These are phyloP conservation scores for Mesorhabditis sp. DNA, from an alignment of 2,888 invertebrate genomes.

Conservation along the genomic window DNA sequence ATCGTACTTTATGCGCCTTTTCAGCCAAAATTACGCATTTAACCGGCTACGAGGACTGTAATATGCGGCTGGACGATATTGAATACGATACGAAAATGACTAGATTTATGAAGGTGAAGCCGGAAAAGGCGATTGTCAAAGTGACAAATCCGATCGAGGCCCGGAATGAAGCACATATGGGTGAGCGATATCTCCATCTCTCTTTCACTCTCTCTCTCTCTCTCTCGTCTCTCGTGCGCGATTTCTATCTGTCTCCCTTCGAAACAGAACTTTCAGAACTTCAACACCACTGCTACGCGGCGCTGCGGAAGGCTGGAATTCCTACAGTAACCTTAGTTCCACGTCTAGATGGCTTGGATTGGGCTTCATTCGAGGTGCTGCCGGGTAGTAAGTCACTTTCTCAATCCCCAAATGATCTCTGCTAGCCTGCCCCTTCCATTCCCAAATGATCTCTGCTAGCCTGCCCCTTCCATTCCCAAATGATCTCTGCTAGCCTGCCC, in stretches of 20 bases:
- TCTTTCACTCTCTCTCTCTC: neutral
- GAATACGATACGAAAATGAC: neutral
- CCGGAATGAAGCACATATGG: neutral
- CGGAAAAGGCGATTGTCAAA: neutral
- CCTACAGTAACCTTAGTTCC: neutral
- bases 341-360: neutral
- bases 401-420: too few relatives aligned
- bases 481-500: too few relatives aligned
- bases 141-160: neutral
- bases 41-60: neutral
- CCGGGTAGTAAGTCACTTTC: neutral
- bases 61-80: neutral
- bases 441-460: too few relatives aligned
- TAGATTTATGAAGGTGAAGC: neutral
- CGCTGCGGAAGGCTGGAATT: neutral
- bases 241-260: too few relatives aligned
- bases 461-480: too few relatives aligned
- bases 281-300: neutral
- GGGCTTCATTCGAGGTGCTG: neutral
- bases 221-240: neutral
- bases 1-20: neutral
- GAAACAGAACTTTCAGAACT: neutral
- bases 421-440: too few relatives aligned
- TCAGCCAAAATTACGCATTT: conserved; percentile 1
- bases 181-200: neutral